phyloP scores from a whole-genome alignment of 2,888 invertebrate species.

The Nipponacmea schrenckii region DNA sequence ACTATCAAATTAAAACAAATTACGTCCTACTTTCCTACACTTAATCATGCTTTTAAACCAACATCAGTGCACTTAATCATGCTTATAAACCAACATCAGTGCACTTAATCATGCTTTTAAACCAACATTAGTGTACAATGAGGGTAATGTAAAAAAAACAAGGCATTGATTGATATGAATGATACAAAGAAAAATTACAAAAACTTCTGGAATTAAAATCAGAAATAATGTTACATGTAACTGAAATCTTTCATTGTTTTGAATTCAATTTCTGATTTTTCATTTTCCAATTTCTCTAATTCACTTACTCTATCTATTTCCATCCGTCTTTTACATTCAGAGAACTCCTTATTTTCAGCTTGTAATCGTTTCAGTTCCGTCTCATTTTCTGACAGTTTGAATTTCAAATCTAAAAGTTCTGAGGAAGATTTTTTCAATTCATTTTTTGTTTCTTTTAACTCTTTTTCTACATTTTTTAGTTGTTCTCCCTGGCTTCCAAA shows the following conservation, averaged over 20 bases:
- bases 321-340: constrained; percentile 23
- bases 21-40: background rate
- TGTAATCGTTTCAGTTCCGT: constrained; percentile 13
- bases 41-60: background rate
- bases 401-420: constrained; percentile 18
- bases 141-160: too few relatives aligned
- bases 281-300: too few relatives aligned
- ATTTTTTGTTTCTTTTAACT: background rate
- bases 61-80: too few relatives aligned
- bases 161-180: background rate
- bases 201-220: constrained; percentile 15
- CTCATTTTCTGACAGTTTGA: too few relatives aligned
- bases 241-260: too few relatives aligned
- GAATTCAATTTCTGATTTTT: too few relatives aligned
- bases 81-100: too few relatives aligned
- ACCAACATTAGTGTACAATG: too few relatives aligned
- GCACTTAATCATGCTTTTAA: too few relatives aligned
- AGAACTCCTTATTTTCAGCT: constrained; percentile 7
- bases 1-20: too few relatives aligned
- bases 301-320: constrained; percentile 17
- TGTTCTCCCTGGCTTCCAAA: constrained; percentile 7
- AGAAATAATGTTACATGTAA: too few relatives aligned
- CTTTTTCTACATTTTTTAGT: background rate
- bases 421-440: background rate
- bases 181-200: constrained; percentile 32